Conservation (phyloP, 2,797 vertebrate genomes). For the Muraenolepis orangiensis region DNA sequence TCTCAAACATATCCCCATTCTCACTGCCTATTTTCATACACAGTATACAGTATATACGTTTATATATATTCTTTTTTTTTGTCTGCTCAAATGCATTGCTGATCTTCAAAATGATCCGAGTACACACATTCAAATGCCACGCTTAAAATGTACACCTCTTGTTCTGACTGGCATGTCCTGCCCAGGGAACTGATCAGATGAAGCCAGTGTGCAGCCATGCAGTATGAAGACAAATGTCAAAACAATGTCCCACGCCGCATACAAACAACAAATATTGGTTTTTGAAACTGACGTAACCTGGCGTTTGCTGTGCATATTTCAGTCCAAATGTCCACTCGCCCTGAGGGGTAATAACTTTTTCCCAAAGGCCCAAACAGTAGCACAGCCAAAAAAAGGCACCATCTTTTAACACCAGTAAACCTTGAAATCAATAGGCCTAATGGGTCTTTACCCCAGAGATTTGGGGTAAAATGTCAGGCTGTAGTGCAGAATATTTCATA, state of each 20-base stretch:
- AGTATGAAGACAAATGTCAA: conserved; percentile 11
- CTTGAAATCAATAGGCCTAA: conserved; percentile 29
- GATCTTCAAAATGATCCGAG: neutral
- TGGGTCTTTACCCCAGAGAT: conserved; percentile 24
- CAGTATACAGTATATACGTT: too few species aligned
- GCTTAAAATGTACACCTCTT: neutral
- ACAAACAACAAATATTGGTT: conserved; percentile 1
- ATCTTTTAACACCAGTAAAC: conserved; percentile 2
- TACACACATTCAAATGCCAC: neutral
- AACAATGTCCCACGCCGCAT: conserved; percentile 2
- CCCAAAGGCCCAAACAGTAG: neutral
- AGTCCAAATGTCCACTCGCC: conserved; percentile 3
- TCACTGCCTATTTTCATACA: neutral
- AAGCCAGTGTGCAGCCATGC: conserved; percentile 10
- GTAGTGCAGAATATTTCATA: conserved; percentile 44
- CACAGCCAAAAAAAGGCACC: neutral
- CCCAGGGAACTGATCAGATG: neutral
- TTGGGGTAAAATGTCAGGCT: conserved; percentile 45
- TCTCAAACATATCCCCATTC: neutral
- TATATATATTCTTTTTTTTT: conserved; percentile 2
- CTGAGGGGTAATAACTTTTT: neutral
- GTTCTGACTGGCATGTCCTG: neutral
- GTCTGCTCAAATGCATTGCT: neutral
- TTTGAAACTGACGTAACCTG: neutral
- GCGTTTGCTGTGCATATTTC: neutral